Percentiles rank a stretch among this genome's conserved stretches.
phyloP scores from a whole-genome alignment of 2,888 invertebrate species.

The Corythucha ciliata region DNA sequence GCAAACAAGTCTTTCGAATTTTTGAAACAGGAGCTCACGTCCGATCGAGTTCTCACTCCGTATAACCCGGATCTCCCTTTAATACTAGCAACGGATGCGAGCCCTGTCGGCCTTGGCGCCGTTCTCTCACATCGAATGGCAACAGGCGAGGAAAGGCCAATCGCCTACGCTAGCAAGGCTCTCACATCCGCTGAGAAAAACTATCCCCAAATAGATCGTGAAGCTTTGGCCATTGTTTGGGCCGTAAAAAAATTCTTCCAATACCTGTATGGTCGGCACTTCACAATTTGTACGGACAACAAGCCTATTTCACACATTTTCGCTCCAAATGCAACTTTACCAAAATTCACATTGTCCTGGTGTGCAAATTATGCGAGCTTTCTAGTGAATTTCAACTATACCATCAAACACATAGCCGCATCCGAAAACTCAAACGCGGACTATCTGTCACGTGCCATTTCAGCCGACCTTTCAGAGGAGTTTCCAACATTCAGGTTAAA shows the following conservation, averaged over 20 bases:
- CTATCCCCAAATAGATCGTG: slow-evolving; percentile 36
- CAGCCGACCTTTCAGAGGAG: background rate
- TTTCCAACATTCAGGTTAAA: too few species aligned
- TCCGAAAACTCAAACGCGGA: slow-evolving; percentile 13
- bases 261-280: slow-evolving; percentile 40
- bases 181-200: slow-evolving; percentile 36
- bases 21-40: slow-evolving; percentile 34
- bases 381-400: slow-evolving; percentile 10
- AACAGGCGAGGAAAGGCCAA: slow-evolving; percentile 40
- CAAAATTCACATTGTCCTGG: slow-evolving; percentile 15
- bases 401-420: slow-evolving; percentile 13
- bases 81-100: slow-evolving; percentile 36
- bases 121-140: slow-evolving; percentile 37
- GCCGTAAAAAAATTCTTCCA: slow-evolving; percentile 38
- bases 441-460: background rate
- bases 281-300: slow-evolving; percentile 40
- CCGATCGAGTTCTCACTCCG: slow-evolving; percentile 27
- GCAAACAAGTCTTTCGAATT: slow-evolving; percentile 34
- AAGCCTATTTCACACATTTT: slow-evolving; percentile 37
- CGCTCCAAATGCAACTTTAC: slow-evolving; percentile 19
- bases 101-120: slow-evolving; percentile 23
- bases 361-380: slow-evolving; percentile 17
- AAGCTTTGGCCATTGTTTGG: slow-evolving; percentile 36
- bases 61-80: slow-evolving; percentile 37
- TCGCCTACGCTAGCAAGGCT: slow-evolving; percentile 40